phyloP scores from a whole-genome alignment of 2,888 invertebrate genomes.

The Chymomyza procnemis region DNA sequence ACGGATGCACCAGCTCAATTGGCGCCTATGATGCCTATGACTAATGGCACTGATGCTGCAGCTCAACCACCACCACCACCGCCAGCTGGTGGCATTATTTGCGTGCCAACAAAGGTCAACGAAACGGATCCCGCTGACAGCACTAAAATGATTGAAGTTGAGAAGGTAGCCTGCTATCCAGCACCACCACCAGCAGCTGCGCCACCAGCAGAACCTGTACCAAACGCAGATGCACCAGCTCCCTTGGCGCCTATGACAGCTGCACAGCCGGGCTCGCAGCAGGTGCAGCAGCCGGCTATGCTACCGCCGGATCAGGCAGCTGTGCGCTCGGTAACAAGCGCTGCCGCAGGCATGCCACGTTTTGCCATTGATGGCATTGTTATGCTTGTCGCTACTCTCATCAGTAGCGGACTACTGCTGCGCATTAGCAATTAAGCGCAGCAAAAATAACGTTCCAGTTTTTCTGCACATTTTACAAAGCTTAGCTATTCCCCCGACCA shows the following conservation, averaged over 20 bases:
- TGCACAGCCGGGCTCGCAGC: constrained; percentile 51
- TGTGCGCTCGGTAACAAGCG: constrained; percentile 44
- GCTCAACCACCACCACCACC: constrained; percentile 47
- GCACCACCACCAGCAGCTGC: constrained; percentile 66
- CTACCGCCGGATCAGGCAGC: constrained; percentile 61
- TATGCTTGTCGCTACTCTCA: constrained; percentile 1
- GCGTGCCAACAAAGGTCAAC: constrained; percentile 75
- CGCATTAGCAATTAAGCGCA: constrained; percentile 32
- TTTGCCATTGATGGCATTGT: constrained; percentile 3
- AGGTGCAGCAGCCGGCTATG: constrained; percentile 51
- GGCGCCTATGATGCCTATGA: constrained; percentile 36
- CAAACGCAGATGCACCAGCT: constrained; percentile 50
- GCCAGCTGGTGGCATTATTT: constrained; percentile 73
- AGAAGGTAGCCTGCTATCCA: constrained; percentile 76
- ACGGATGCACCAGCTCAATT: constrained; percentile 43
- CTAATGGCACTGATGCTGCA: constrained; percentile 41
- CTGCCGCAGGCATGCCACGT: constrained; percentile 7
- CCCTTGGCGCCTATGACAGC: constrained; percentile 63
- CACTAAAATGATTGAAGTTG: constrained; percentile 72
- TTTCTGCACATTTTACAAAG: constrained; percentile 28
- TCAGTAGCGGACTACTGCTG: constrained; percentile 14
- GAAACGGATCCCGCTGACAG: constrained; percentile 77
- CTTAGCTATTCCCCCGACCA: neutral
- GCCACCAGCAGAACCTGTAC: constrained; percentile 56
- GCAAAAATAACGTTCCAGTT: constrained; percentile 22